Evolutionary conservation across 2,113 vertebrate species (phyloP).

Genomic region (Boleophthalmus pectinirostris): DNA sequence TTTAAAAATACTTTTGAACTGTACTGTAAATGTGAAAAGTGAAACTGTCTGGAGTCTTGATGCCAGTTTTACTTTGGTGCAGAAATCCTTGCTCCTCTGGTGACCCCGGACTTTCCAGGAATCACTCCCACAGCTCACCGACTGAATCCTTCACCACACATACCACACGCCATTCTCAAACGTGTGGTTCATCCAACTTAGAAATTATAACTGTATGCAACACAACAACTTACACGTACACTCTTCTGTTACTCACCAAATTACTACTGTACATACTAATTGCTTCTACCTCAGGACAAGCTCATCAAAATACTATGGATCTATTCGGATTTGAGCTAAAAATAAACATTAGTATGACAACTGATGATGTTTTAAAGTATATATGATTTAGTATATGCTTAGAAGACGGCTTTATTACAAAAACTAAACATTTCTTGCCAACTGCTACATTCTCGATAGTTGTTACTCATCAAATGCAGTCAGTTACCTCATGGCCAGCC

Average conservation of each 20-base stretch:
- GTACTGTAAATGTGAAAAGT: neutral
- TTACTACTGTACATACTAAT: slow-evolving; percentile 13
- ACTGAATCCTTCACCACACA: slow-evolving; percentile 20
- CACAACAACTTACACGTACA: slow-evolving; percentile 14
- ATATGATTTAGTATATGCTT: neutral
- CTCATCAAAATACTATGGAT: neutral
- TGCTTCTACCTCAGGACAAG: neutral
- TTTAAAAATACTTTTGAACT: neutral
- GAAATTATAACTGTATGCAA: slow-evolving; percentile 23
- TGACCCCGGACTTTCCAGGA: slow-evolving; percentile 45
- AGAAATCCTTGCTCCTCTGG: slow-evolving; percentile 16
- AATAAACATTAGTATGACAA: neutral
- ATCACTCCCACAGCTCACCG: slow-evolving; percentile 34
- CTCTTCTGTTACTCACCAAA: slow-evolving; percentile 15
- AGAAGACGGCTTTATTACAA: neutral
- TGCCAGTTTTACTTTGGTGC: slow-evolving; percentile 18
- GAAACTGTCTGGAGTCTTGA: slow-evolving; percentile 13
- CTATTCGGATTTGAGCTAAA: neutral
- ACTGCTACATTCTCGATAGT: neutral
- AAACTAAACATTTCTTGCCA: neutral
- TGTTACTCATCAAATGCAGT: neutral
- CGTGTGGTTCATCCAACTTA: slow-evolving; percentile 24
- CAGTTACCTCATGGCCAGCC: neutral
- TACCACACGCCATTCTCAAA: slow-evolving; percentile 21
- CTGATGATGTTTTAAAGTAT: neutral